Base-by-base conservation (phyloP, 2,797 vertebrate genomes). In the Cyclura pinguis region DNA sequence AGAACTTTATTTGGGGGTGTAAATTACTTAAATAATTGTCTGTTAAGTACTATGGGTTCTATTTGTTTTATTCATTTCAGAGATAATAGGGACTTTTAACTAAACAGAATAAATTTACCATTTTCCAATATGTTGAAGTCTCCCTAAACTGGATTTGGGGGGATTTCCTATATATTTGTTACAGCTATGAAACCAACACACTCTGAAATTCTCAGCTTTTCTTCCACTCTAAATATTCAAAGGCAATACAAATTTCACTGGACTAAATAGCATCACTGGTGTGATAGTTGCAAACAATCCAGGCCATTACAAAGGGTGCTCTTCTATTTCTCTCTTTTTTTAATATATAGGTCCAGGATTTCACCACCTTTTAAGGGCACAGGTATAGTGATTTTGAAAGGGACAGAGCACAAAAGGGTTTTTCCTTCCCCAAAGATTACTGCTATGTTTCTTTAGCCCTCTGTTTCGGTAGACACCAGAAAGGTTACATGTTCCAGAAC, bases 351-450 rank as follows among this genome's bases (percentile, higher is more conserved):
- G 27, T 3, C n/a, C 69, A 62, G 89, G 69, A 84, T 93, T 77
- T 0, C 1, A 0, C 18, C 3, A 85, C 69, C 57, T 86, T 89
- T 0, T 0, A 0, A 0, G 20, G 24, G 50, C 35, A 85, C 42
- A 67, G 89, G 20, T 6, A 18, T 50, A 72, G 7, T 18, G 77
- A 64, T 18, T 76, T 88, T 22, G 14, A 24, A 91, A 94, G 92
- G 74, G 80, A 32, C 64, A 35, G 77, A 92, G 90, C 6, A 86
- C n/a, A 85, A 24, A 0, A 32, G 8, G 18, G 18, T 92, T 62
- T 62, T 69, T 91, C 72, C 87, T 82, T 18, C n/a, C n/a, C 83
- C 87, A 86, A 50, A 67, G 82, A 50, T 73, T 77, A 89, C 64
- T 77, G 72, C 9, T 38, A 0, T 0, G 32, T 29, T 35, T 64